Conservation (phyloP, 2,113 vertebrate genomes). For the Coryphaenoides rupestris region DNA sequence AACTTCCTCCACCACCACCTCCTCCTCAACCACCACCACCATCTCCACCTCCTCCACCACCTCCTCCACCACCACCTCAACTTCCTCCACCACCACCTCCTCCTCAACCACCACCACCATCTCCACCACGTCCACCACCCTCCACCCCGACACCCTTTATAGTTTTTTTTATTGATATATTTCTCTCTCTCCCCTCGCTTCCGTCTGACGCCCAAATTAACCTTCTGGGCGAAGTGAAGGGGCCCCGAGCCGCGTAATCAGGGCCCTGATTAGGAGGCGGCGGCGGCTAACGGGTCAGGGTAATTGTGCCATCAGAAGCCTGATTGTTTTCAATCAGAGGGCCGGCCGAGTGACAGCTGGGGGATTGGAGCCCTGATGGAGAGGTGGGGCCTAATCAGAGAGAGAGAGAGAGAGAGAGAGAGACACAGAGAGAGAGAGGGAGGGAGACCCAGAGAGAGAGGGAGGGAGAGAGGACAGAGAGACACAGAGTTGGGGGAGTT, state of each 20-base stretch:
- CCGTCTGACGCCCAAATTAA: slow-evolving; percentile 99
- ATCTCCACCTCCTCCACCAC: background rate
- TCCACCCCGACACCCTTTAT: slow-evolving; percentile 43
- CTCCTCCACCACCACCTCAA: too few relatives aligned
- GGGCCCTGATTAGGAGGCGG: slow-evolving; percentile 98
- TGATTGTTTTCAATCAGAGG: slow-evolving; percentile 99
- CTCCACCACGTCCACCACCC: too few relatives aligned
- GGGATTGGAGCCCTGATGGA: slow-evolving; percentile 99
- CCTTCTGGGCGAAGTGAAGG: slow-evolving; percentile 99
- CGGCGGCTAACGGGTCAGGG: slow-evolving; percentile 99
- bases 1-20: background rate
- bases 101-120: too few relatives aligned
- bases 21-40: too few relatives aligned
- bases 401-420: slow-evolving; percentile 83
- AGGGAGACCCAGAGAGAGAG: too few relatives aligned
- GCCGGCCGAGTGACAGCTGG: slow-evolving; percentile 98
- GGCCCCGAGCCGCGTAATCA: slow-evolving; percentile 99
- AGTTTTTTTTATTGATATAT: too few relatives aligned
- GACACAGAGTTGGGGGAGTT: too few relatives aligned
- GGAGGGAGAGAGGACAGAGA: too few relatives aligned
- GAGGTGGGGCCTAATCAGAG: slow-evolving; percentile 98
- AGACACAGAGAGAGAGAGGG: slow-evolving; percentile 73
- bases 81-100: too few relatives aligned
- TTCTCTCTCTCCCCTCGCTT: slow-evolving; percentile 80
- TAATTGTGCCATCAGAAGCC: slow-evolving; percentile 99